Base-by-base conservation (phyloP, 2,113 vertebrate species). In the Silurus asotus region DNA sequence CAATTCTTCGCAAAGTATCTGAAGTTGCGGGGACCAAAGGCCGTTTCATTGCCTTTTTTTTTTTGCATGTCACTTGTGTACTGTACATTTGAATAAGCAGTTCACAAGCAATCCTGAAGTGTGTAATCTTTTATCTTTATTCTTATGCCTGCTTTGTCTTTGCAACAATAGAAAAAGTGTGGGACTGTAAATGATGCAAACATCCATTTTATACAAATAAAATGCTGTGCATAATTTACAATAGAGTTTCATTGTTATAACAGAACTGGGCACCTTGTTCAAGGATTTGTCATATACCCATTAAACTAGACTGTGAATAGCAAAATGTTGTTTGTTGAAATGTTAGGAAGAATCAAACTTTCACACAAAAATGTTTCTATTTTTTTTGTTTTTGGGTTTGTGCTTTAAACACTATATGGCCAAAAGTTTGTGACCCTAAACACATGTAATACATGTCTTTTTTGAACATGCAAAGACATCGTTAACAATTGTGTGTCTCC, bases 41-140 rank as follows among this genome's bases (percentile, higher is more conserved):
- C 65, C 84, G 51, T 81, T 81, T 14, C 53, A 48, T 69, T 86
- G 51, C 76, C 20, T 79, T 58, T 49, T 65, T 65, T 56, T 62
- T 81, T 72, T 86, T 86, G 55, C 51, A 59, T 61, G 37, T 59
- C 53, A 64, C 28, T 58, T 70, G 65, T 86, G 28, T 72, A 61
- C 55, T n/a, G 77, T 58, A 48, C 5, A 61, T 81, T 61, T 72
- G 37, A 85, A 85, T 80, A 59, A 72, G n/a, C 55, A 61, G 55
- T 86, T 86, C 84, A 69, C 64, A 11, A 72, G 84, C 64, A 51
- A 53, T 51, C 23, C 65, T 19, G 77, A 86, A 81, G 77, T 77
- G 62, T 86, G 48, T 86, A 86, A 81, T 86, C 77, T 85, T 77
- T 77, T 77, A 79, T 85, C 75, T 78, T 79, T 70, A 70, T 81